Evolutionary conservation across 2,888 invertebrate genomes (phyloP), one percentile per base, ranked within the genome.

Genomic region (Plebejus melissa): DNA sequence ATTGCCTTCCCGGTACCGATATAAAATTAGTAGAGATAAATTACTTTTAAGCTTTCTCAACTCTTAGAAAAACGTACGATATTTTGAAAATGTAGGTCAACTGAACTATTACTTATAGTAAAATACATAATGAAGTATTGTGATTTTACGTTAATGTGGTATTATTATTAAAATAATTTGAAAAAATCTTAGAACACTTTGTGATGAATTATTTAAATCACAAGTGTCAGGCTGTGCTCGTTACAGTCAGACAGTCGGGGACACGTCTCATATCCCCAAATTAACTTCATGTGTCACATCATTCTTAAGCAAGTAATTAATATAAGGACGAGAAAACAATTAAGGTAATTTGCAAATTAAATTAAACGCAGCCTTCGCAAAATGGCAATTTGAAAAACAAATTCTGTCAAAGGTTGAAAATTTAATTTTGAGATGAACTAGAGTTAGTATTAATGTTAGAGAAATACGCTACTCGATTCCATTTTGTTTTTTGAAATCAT

Each of bases 281-380:
- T 75, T 75, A 75, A 75, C 75, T 70, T 72, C 50, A 54, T 75
- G 32, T 75, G 75, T 69, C 75, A 75, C 54, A 75, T 46, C 70
- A 58, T 75, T 75, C 75, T 75, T 71, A 71, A 58, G 75, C 70
- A 71, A 70, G 71, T 75, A 75, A 75, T 75, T 75, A 75, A 75
- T 75, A 75, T 75, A 71, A 75, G 75, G 75, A 69, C 71, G 75
- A 75, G 72, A 75, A 75, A 75, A 75, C 75, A 75, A 75, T 75
- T 75, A 70, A 38, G 57, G 70, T 38, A 75, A 70, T 71, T 75
- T 75, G 70, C 16, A 71, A 75, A 75, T 75, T 71, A 70, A 75
- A 71, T 75, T 75, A 70, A 71, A 58, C 54, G 28, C 57, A 71
- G 75, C 75, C 70, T 75, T 75, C 70, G 75, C 75, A 70, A 75